Evolutionary conservation across 2,888 invertebrate species (phyloP), one percentile per base, ranked within the genome.

Genomic region (Chydorus sphaericus): DNA sequence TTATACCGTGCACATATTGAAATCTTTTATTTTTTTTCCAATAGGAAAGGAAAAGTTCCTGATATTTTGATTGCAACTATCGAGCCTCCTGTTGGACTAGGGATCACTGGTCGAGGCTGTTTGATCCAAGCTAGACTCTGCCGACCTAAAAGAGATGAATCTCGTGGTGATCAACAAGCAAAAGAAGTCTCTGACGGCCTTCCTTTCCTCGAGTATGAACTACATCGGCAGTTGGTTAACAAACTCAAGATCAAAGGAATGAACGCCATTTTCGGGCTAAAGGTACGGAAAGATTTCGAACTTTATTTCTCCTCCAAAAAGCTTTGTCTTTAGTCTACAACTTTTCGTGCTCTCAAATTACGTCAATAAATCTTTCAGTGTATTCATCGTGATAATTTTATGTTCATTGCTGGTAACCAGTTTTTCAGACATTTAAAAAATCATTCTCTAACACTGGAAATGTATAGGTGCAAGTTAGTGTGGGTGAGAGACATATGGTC

Each of bases 151-250:
- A 80, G 82, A 48, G 86, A 88, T 62, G 53, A 59, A 31, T 75
- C 83, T 7, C 78, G 84, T 11, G 84, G 87, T 0, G 93, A 93
- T 71, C 76, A 48, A 36, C 57, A 85, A 62, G 90, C 96, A 4
- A 82, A 92, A 63, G 94, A 96, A 72, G 88, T 97, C 58, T 93
- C 93, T 1, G 89, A 96, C 73, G 87, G 87, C 63, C 74, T 96
- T 55, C 96, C 96, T 0, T 96, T 96, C 73, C 71, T 96, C 55
- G 96, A 97, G 69, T 96, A 94, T 68, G 94, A 97, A 69, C 73
- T 97, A 49, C 93, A 97, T 70, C 81, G 89, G 59, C 78, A 93
- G 62, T 72, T 96, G 36, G 77, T 93, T 2, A 91, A 90, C 66
- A 94, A 93, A 68, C 73, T 96, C 3, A 82, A 87, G 70, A 85